Evolutionary conservation across 35 echinoderm and acorn worm species (phyloP), one percentile per base, ranked within the genome.

Genomic region (Apostichopus japonicus): DNA sequence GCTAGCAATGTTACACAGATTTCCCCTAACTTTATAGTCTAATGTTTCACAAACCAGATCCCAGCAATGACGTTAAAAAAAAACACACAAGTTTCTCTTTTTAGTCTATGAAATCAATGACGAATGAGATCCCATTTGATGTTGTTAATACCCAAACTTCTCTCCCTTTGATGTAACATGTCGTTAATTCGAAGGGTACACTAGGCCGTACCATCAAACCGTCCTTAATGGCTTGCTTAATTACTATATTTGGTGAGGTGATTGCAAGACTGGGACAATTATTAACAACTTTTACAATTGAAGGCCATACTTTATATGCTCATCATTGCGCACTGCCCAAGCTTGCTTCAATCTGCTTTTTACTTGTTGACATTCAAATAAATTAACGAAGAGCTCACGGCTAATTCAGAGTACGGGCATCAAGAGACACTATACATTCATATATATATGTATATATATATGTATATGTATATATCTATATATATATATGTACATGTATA

Each of bases 191-290:
- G 79, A 83, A 83, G 10, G 8, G n/a, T 55, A 53, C 24, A 83
- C 79, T 83, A 54, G 14, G 54, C 79, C 15, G 17, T 17, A 44
- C 33, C 33, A 44, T 44, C 33, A 44, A 44, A 44, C 33, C 54
- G 51, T 54, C 79, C 51, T 83, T 83, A 83, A 83, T 83, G 79
- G 79, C 79, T 54, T 55, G n/a, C 54, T 53, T 33, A 55, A 83
- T 83, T 83, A 33, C 54, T 55, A 54, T 83, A 83, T 83, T 83
- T 83, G 79, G 79, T 16, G n/a, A 52, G n/a, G 79, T 83, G 79
- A 83, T 83, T 83, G 54, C 2, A 83, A 83, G 6, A 54, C 25
- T 55, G 54, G 54, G 79, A 54, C 54, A 83, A 83, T 83, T 54
- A 83, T 83, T 83, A 83, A 83, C 63, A 19, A 67, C 63, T 8